Evolutionary conservation across 2,113 vertebrate species (phyloP).

Genomic region (Azemiops feae): DNA sequence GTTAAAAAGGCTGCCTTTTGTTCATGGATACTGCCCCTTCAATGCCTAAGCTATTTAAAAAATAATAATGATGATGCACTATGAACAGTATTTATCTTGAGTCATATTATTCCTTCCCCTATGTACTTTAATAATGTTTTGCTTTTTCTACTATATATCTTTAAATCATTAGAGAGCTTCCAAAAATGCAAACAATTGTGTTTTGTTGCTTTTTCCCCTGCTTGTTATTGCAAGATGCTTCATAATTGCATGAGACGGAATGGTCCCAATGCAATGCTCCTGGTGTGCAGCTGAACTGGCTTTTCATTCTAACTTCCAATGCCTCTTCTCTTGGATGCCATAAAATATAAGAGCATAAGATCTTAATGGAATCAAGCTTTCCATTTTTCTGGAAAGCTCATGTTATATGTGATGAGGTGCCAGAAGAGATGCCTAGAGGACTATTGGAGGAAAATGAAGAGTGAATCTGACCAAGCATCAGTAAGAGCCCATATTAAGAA

Average conservation of each 20-base stretch:
- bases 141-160: background rate
- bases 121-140: background rate
- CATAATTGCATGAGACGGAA: background rate
- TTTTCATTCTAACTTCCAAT: background rate
- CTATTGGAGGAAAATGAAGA: background rate
- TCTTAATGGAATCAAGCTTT: background rate
- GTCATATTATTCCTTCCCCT: background rate
- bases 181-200: background rate
- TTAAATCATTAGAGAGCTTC: background rate
- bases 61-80: background rate
- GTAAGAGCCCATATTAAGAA: background rate
- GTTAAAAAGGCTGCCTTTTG: background rate
- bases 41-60: background rate
- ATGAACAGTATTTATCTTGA: background rate
- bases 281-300: background rate
- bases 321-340: background rate
- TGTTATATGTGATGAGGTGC: background rate
- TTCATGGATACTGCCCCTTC: background rate
- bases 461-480: background rate
- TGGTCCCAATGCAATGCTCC: background rate
- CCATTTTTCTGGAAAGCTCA: background rate
- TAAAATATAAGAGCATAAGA: background rate
- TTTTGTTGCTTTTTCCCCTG: background rate
- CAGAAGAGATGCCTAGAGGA: background rate
- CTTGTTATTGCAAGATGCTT: background rate